Base-by-base conservation (phyloP, 2,797 vertebrate genomes). In the Lutjanus campechanus region DNA sequence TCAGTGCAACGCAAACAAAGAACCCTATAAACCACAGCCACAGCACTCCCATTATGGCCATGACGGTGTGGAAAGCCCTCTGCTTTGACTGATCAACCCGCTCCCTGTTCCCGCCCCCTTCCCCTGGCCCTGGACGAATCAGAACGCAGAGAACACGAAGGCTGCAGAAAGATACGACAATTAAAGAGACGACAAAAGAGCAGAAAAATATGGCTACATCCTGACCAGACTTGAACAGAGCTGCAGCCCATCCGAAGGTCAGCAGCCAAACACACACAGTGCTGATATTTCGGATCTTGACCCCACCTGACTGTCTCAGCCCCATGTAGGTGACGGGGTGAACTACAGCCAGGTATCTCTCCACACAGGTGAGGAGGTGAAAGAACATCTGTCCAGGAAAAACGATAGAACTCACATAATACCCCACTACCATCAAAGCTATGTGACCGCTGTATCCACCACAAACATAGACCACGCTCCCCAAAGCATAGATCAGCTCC, bases 261-360 rank as follows among this genome's bases (percentile, higher is more conserved):
- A 77, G 19, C 16, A 74, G 19, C 81, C 81, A 86, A 54, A 50
- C 73, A 22, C 61, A 77, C 0, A 13, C 66, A 4, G 71, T 29
- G 20, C 25, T 36, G 8, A 75, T 9, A 12, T 77, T 70, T 53
- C 76, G 50, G 16, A 85, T 16, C 15, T 19, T 49, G 29, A 36
- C 29, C 29, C 29, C 29, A 36, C 29, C 29, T 36, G 29, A 36
- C 29, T 36, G 29, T 36, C 19, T 80, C 3, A 81, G 66, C 8
- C 69, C 11, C 8, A 71, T 2, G 58, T 80, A 86, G 60, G 17
- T 51, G n/a, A 87, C 2, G n/a, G 86, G 81, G 15, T 85, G 80
- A 54, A 84, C 73, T 0, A 82, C 77, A 4, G 88, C 78, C 2
- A 88, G 22, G 62, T 88, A 87, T 36, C 64, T 36, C 15, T 90